Base-by-base conservation (phyloP, 2,888 invertebrate species). In the Amblyteles armatorius region DNA sequence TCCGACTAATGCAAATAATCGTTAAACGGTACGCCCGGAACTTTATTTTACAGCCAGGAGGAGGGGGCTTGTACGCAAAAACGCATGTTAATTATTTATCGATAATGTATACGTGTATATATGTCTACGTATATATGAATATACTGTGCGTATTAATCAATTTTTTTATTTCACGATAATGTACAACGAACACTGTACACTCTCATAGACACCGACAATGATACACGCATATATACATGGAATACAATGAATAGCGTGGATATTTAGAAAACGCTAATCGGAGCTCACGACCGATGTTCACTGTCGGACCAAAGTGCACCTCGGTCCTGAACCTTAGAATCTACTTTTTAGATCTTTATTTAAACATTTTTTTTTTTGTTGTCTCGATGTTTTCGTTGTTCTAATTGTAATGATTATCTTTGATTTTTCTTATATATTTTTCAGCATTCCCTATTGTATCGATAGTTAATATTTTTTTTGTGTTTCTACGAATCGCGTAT, bases 41-140 rank as follows among this genome's bases (percentile, higher is more conserved):
- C 79, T 92, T 93, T 92, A 91, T 92, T 92, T 91, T 93, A 92
- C 92, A 93, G 92, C 92, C 91, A 93, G 92, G 93, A 93, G 93
- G 90, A 93, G 93, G 93, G 29, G 92, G 93, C 93, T 93, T 93
- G 83, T 89, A 90, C 89, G 90, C 91, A 87, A 86, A 90, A 72
- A 87, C 87, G 92, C 92, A 92, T 93, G 92, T 83, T 88, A 91
- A 85, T 85, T 74, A 86, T 74, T 69, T 89, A 89, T 85, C 74
- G 87, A 87, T 87, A 85, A 84, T 83, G 82, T 79, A 81, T 87
- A 85, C 79, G 82, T 86, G 83, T 87, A 85, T 90, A 89, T 89
- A 89, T 87, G 88, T 87, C 88, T 84, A 82, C 90, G 83, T 87
- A 82, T 88, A 77, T 82, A 81, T 83, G 87, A 26, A 67, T 79